Base-by-base conservation (phyloP, 2,113 vertebrate species). In the Smithornis capensis region DNA sequence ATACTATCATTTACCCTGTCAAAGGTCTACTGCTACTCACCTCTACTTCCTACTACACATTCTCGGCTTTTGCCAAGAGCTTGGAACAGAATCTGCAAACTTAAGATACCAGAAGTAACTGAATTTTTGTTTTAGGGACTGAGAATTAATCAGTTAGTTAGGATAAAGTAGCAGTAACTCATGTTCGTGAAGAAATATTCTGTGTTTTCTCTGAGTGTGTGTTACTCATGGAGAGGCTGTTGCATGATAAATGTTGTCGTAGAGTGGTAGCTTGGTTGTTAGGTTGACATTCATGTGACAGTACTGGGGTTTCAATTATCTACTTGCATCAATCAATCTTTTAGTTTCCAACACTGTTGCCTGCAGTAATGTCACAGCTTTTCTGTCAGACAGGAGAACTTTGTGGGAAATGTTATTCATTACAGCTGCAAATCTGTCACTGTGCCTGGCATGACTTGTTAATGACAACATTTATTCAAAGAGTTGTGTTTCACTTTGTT, bases 381-480 rank as follows among this genome's bases (percentile, higher is more conserved):
- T 98, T 97, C 97, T 98, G 97, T 98, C 97, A 98, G 97, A 97
- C 95, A 97, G 96, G 96, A 98, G 98, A 98, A 98, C 97, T 98
- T 98, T 98, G 97, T 15, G 49, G 97, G 97, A 98, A 98, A 97
- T 97, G 97, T 98, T 98, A 98, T 98, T 98, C 98, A 98, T 98
- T 98, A 98, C 97, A 98, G 98, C 98, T 98, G 97, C 97, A 98
- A 98, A 98, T 98, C 98, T 98, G 98, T 98, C 98, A 98, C 96
- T 44, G 69, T 0, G 96, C 96, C 96, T 98, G 97, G 98, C 95
- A 97, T 97, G 97, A 95, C 95, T 98, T 98, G 98, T 98, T 98
- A 98, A 98, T 98, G 98, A 98, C 97, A 98, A 97, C 98, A 98
- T 98, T 98, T 98, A 98, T 98, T 98, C 97, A 97, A 97, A 98